Percentiles rank a stretch among this genome's conserved stretches.
phyloP scores from a whole-genome alignment of 2,113 vertebrate species.

The Trachemys scripta region DNA sequence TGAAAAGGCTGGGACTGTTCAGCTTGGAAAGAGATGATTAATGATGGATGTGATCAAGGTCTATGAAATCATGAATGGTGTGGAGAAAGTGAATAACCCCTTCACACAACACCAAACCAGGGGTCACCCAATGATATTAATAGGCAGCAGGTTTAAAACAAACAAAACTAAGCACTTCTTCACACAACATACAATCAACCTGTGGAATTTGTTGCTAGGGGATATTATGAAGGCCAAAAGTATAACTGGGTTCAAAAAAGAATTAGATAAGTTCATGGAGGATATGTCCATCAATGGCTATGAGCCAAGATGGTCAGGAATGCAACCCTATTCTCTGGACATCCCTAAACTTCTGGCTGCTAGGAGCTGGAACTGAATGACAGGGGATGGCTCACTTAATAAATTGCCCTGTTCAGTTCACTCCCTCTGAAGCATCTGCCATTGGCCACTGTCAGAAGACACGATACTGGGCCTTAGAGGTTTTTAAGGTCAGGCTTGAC shows the following conservation, averaged over 20 bases:
- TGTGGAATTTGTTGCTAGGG: neutral
- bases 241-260: neutral
- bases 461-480: too few relatives aligned
- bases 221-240: neutral
- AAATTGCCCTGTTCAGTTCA: neutral
- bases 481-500: too few relatives aligned
- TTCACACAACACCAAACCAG: neutral
- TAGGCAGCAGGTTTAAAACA: neutral
- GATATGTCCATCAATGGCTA: neutral
- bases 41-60: neutral
- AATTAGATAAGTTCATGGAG: neutral
- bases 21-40: neutral
- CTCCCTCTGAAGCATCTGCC: neutral
- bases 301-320: neutral
- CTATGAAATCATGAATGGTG: neutral
- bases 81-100: neutral
- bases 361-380: neutral
- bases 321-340: neutral
- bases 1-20: neutral
- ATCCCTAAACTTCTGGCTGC: neutral
- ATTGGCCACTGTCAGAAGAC: neutral
- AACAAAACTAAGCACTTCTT: neutral
- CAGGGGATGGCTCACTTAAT: neutral
- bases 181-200: neutral
- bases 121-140: neutral